Percentiles rank a stretch among this genome's conserved stretches.
These are phyloP conservation scores for Florisuga fusca DNA, from an alignment of 2,797 vertebrate species.

Conservation along the genomic window DNA sequence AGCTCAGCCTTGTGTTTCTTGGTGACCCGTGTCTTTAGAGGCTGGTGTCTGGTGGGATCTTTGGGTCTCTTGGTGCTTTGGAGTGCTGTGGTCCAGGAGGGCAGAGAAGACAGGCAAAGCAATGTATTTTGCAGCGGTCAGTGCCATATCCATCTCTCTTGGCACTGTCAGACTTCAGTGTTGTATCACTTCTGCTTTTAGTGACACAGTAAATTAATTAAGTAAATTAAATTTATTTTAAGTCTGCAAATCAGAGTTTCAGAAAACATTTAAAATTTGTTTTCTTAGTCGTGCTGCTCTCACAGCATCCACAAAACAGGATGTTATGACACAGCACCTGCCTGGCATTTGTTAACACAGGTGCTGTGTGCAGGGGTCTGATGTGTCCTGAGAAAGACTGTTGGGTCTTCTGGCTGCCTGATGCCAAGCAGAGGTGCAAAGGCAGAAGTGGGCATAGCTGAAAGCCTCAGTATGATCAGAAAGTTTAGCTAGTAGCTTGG, in stretches of 20 bases:
- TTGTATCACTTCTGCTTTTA: not conserved
- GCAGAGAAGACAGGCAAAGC: not conserved
- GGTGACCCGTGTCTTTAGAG: not conserved
- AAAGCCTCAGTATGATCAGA: not conserved
- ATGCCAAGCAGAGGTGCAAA: not conserved
- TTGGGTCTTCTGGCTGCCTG: not conserved
- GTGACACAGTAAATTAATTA: not conserved
- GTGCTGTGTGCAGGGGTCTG: not conserved
- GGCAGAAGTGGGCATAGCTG: not conserved
- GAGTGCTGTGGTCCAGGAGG: not conserved
- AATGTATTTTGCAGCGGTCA: not conserved
- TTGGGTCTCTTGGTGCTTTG: not conserved
- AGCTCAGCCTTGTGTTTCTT: not conserved
- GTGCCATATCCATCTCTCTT: not conserved
- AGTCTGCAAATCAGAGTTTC: not conserved
- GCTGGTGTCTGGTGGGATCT: not conserved
- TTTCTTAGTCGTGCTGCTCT: not conserved
- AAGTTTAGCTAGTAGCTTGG: not conserved
- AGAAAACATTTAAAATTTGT: not conserved
- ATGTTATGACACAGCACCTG: accelerated
- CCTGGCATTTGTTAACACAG: not conserved
- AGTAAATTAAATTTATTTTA: not conserved
- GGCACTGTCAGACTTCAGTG: not conserved
- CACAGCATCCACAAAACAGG: accelerated
- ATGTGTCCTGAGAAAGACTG: accelerated